A percentile compares a stretch with the other conserved stretches of the same genome.
Evolutionary conservation across 2,888 invertebrate genomes (phyloP).

Genomic region (Sericinus montela): DNA sequence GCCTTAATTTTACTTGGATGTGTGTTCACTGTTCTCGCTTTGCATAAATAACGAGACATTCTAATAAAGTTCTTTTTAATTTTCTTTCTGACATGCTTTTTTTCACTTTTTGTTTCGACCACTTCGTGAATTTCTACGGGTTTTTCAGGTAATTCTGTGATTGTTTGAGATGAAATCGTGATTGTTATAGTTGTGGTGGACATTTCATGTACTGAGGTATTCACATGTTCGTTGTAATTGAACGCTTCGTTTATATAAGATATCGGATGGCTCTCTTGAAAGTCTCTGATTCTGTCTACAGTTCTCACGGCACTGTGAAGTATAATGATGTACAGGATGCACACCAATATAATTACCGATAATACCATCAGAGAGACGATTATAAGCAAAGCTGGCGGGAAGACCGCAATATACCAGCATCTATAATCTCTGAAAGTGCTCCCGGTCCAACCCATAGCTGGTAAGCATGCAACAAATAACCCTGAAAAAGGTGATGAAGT

Average conservation of each 20-base stretch:
- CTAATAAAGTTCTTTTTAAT: conserved; percentile 28
- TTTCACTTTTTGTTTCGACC: conserved; percentile 25
- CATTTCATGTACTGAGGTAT: conserved; percentile 28
- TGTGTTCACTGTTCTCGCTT: conserved; percentile 25
- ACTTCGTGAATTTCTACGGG: conserved; percentile 28
- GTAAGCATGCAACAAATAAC: conserved; percentile 45
- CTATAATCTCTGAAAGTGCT: conserved; percentile 68
- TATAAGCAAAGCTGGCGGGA: conserved; percentile 70
- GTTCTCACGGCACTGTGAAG: conserved; percentile 74
- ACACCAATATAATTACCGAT: conserved; percentile 55
- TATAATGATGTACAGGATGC: conserved; percentile 74
- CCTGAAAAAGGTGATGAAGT: conserved; percentile 32
- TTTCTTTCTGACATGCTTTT: conserved; percentile 22
- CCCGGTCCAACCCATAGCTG: conserved; percentile 59
- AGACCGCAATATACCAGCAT: conserved; percentile 80
- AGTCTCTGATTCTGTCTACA: conserved; percentile 65
- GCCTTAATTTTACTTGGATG: conserved; percentile 77
- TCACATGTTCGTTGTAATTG: conserved; percentile 35
- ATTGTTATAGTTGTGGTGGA: conserved; percentile 35
- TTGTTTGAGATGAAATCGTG: conserved; percentile 34
- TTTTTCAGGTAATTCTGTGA: conserved; percentile 21
- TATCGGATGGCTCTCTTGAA: conserved; percentile 37
- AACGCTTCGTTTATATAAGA: conserved; percentile 31
- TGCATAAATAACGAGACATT: conserved; percentile 28
- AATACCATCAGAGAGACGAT: conserved; percentile 67